Conservation (phyloP, 2,888 invertebrate genomes). For the Synanthedon vespiformis region DNA sequence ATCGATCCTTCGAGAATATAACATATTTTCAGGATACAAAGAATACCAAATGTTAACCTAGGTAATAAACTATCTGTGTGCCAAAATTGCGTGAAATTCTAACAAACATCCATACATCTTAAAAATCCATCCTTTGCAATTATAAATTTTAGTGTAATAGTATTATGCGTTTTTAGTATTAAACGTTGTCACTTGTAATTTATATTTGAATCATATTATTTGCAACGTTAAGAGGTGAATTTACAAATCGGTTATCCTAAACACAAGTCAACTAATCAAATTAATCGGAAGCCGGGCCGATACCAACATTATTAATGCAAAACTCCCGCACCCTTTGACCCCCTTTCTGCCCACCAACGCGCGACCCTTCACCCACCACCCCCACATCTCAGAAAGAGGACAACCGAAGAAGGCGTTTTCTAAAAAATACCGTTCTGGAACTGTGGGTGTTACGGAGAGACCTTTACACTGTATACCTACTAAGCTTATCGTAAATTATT, state of each 20-base stretch:
- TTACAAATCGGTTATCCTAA: conserved; percentile 23
- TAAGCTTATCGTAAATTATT: no score
- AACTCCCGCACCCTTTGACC: conserved; percentile 33
- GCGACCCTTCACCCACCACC: conserved; percentile 17
- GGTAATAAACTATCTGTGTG: no score
- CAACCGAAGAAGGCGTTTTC: conserved; percentile 14
- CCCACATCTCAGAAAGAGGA: conserved; percentile 41
- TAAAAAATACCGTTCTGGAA: conserved; percentile 20
- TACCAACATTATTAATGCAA: conserved; percentile 70
- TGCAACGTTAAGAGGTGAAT: not conserved
- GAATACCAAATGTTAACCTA: no score
- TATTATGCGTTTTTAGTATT: not conserved
- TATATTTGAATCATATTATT: not conserved
- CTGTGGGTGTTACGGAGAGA: not conserved
- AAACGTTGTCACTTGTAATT: not conserved
- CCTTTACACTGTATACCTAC: not conserved
- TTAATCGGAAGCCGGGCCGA: conserved; percentile 61
- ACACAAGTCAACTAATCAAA: conserved; percentile 62
- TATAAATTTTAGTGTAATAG: no score
- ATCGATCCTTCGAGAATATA: no score
- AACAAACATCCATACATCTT: no score
- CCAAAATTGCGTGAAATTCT: no score
- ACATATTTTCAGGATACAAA: no score
- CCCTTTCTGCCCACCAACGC: conserved; percentile 14
- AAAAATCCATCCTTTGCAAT: no score